phyloP scores from a whole-genome alignment of 2,888 invertebrate species.

The Mesorhabditis belari region DNA sequence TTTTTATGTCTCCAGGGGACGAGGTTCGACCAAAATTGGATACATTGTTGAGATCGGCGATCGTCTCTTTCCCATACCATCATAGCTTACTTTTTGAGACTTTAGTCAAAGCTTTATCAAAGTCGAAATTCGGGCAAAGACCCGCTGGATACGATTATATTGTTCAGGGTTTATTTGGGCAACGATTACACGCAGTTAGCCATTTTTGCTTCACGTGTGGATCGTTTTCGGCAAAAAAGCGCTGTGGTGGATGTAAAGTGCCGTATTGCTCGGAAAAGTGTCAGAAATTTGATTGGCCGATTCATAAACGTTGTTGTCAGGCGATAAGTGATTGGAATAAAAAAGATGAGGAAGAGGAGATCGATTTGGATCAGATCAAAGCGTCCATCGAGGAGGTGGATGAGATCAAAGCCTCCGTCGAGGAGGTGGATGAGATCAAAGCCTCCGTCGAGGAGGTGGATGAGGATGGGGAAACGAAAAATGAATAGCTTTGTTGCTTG shows the following conservation, averaged over 20 bases:
- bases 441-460: too few relatives aligned
- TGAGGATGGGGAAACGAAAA: too few relatives aligned
- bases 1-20: slow-evolving; percentile 54
- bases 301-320: slow-evolving; percentile 55
- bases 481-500: too few relatives aligned
- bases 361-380: not conserved
- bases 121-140: slow-evolving; percentile 24
- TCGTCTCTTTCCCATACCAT: slow-evolving; percentile 80
- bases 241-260: slow-evolving; percentile 84
- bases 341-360: slow-evolving; percentile 2
- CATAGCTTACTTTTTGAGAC: slow-evolving; percentile 84
- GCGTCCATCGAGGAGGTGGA: not conserved
- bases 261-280: slow-evolving; percentile 90
- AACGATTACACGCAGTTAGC: slow-evolving; percentile 54
- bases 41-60: slow-evolving; percentile 72
- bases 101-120: slow-evolving; percentile 50
- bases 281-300: slow-evolving; percentile 71
- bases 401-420: too few relatives aligned
- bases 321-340: slow-evolving; percentile 12
- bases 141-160: slow-evolving; percentile 43
- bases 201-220: slow-evolving; percentile 77
- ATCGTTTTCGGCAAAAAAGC: slow-evolving; percentile 79
- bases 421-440: too few relatives aligned
- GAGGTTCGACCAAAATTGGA: slow-evolving; percentile 61
- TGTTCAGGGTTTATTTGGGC: slow-evolving; percentile 48